Conservation (phyloP, 1,140 invertebrate genomes). For the Papilio dardanus region DNA sequence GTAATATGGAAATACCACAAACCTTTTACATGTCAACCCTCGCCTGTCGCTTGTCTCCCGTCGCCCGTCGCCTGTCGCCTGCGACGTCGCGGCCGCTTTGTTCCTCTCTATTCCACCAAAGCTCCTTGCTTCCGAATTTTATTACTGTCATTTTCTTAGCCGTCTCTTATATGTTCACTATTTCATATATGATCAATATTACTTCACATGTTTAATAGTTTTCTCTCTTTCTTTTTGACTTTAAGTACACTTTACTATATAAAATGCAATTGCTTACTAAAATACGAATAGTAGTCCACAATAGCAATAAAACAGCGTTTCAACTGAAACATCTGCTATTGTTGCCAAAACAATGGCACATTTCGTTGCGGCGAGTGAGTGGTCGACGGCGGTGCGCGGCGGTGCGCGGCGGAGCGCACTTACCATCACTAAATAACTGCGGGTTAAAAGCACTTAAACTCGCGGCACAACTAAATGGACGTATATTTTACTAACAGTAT, state of each 20-base stretch:
- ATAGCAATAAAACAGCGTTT: conserved; percentile 1
- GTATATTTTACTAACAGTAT: not conserved
- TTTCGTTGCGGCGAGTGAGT: not conserved
- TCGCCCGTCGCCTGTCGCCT: not conserved
- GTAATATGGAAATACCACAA: conserved; percentile 7
- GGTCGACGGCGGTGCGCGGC: not conserved
- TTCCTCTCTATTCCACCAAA: not conserved
- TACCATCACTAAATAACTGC: conserved; percentile 8
- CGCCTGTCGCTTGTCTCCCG: not conserved
- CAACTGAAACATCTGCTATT: conserved; percentile 8
- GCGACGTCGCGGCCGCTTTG: not conserved
- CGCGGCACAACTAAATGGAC: not conserved
- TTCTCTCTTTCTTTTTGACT: not conserved
- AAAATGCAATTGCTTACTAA: conserved; percentile 10
- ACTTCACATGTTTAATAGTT: not conserved
- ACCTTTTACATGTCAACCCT: not conserved
- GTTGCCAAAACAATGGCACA: conserved; percentile 13
- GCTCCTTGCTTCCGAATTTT: not conserved
- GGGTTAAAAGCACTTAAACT: not conserved
- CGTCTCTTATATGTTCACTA: not conserved
- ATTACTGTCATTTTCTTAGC: not conserved
- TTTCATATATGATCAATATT: not conserved
- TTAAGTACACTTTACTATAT: conserved; percentile 1
- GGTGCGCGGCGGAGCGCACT: not conserved
- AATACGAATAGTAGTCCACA: not conserved